Evolutionary conservation across 1,140 invertebrate genomes (phyloP).

Genomic region (Temnothorax curvispinosus): DNA sequence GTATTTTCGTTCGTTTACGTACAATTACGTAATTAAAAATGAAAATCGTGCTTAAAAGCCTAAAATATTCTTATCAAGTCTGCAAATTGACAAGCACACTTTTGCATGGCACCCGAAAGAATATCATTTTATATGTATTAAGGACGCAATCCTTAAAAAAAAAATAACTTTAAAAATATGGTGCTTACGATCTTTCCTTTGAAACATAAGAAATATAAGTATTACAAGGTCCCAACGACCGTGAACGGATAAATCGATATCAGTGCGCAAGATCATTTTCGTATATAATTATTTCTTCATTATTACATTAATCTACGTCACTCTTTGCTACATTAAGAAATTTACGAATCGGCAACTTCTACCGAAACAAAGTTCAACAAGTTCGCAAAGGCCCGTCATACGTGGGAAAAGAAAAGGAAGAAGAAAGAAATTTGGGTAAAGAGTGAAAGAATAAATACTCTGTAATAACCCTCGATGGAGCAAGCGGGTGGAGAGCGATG

Average conservation of each 20-base stretch:
- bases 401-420: background rate
- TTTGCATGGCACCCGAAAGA: background rate
- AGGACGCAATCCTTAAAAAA: background rate
- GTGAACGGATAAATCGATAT: conserved; percentile 22
- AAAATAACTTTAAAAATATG: conserved; percentile 1
- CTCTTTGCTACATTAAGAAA: conserved; percentile 6
- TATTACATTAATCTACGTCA: background rate
- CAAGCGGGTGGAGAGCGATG: background rate
- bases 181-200: background rate
- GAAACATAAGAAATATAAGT: conserved; percentile 38
- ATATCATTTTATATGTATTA: background rate
- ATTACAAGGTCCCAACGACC: conserved; percentile 11
- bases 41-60: background rate
- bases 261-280: background rate
- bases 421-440: conserved; percentile 5
- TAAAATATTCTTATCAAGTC: conserved; percentile 10
- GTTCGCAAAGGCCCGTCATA: background rate
- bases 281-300: background rate
- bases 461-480: background rate
- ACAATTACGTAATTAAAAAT: background rate
- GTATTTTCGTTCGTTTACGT: conserved; percentile 5
- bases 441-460: background rate
- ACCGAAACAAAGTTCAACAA: background rate
- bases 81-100: background rate
- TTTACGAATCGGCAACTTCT: background rate